Conservation (phyloP, 37 sponge, comb jelly and placozoan species). For the Chondrosia reniformis region DNA sequence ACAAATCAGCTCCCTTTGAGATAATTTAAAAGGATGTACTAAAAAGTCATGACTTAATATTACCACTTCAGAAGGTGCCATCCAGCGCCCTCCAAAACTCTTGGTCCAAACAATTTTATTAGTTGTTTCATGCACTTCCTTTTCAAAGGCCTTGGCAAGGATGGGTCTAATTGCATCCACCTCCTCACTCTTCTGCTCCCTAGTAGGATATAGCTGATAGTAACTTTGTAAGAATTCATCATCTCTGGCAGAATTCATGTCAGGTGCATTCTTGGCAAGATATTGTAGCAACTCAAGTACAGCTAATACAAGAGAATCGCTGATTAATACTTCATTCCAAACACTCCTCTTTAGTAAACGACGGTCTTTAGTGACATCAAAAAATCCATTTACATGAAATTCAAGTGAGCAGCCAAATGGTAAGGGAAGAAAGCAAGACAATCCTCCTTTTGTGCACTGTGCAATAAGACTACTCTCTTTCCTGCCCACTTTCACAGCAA, state of each 20-base stretch:
- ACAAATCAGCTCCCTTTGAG: background rate
- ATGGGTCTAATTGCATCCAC: background rate
- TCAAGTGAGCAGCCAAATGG: slow-evolving; percentile 23
- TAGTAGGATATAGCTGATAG: slow-evolving; percentile 52
- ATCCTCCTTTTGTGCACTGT: background rate
- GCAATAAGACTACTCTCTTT: background rate
- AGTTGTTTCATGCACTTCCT: background rate
- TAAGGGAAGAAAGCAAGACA: slow-evolving; percentile 65
- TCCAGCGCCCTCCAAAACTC: slow-evolving; percentile 43
- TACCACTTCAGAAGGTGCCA: slow-evolving; percentile 24
- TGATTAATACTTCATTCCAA: slow-evolving; percentile 51
- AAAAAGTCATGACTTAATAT: slow-evolving; percentile 12
- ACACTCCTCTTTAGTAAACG: slow-evolving; percentile 9
- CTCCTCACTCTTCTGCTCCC: too few relatives aligned
- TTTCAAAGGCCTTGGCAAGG: background rate
- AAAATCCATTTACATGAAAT: slow-evolving; percentile 52
- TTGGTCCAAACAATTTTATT: background rate
- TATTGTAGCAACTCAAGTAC: slow-evolving; percentile 19
- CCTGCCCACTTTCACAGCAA: slow-evolving; percentile 22
- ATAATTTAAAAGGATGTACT: background rate
- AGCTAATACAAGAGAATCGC: slow-evolving; percentile 31
- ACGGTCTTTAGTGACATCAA: slow-evolving; percentile 52
- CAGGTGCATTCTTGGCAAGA: slow-evolving; percentile 20
- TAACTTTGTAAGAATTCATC: slow-evolving; percentile 22
- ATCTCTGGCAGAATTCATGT: background rate